Evolutionary conservation across 2,888 invertebrate genomes (phyloP), one percentile per base, ranked within the genome.

Genomic region (Drosophila pseudotalamancana): DNA sequence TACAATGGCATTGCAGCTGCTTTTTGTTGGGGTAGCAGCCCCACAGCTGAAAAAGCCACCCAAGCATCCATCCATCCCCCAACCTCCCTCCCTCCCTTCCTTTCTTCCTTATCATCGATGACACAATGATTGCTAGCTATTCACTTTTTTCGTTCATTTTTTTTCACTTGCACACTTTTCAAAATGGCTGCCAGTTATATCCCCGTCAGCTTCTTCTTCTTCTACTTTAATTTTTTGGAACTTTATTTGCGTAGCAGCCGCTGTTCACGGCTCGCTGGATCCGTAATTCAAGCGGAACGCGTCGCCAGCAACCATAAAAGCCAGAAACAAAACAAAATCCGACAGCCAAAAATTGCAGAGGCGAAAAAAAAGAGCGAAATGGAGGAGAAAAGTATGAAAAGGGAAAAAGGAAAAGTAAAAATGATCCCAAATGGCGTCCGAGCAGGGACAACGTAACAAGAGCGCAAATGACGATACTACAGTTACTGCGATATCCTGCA

Each of bases 201-300:
- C 6, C 6, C 25, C 6, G 25, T 2, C 42, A 25, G 1, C 43
- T 18, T 18, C 8, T 29, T 45, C 27, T 49, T 61, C 39, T 46
- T 42, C 40, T 32, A 32, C 12, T 39, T 63, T 6, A 9, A 9
- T 37, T 34, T 34, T 65, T 45, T 51, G 85, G 65, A 80, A 81
- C 75, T 80, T 85, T 87, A 81, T 80, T 81, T 77, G 72, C 53
- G 11, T 19, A 32, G 6, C 70, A 46, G 56, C 54, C 63, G 54
- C 72, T 59, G 72, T 50, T 71, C 67, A 79, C 46, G 71, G 71
- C 87, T 80, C 85, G 81, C 77, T 84, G 88, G 77, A 53, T 64
- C 57, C 78, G 73, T 74, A 88, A 88, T 83, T 83, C 82, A 88
- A 87, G 82, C 82, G 87, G 65, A 83, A 83, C 85, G 71, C 81